Evolutionary conservation across 2,113 vertebrate genomes (phyloP).

Genomic region (Girardinichthys multiradiatus): DNA sequence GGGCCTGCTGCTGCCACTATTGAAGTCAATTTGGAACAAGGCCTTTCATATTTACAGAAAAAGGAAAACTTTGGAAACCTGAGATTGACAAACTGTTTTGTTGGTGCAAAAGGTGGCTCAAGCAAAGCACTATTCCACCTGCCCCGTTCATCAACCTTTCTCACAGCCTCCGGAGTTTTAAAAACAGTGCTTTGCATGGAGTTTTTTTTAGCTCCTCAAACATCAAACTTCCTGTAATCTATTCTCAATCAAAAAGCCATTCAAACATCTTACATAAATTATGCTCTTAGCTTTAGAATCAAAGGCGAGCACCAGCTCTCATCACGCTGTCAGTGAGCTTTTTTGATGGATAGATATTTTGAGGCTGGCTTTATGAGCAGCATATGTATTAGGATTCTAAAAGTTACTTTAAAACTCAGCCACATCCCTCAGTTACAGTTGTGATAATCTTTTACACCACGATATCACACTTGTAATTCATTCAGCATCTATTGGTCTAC

Average conservation of each 20-base stretch:
- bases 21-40: slow-evolving; percentile 76
- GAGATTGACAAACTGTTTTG: slow-evolving; percentile 76
- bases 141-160: slow-evolving; percentile 69
- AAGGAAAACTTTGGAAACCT: slow-evolving; percentile 68
- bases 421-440: slow-evolving; percentile 31
- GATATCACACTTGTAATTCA: not conserved
- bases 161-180: slow-evolving; percentile 65
- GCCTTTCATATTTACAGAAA: slow-evolving; percentile 79
- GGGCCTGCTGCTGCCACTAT: slow-evolving; percentile 69
- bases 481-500: slow-evolving; percentile 21
- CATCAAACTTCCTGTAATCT: slow-evolving; percentile 80
- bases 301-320: slow-evolving; percentile 71
- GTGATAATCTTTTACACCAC: slow-evolving; percentile 23
- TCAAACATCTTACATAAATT: slow-evolving; percentile 85
- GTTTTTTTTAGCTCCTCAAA: slow-evolving; percentile 69
- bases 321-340: slow-evolving; percentile 71
- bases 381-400: slow-evolving; percentile 69
- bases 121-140: slow-evolving; percentile 67
- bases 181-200: slow-evolving; percentile 72
- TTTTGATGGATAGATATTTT: slow-evolving; percentile 77
- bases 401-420: slow-evolving; percentile 53
- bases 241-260: slow-evolving; percentile 79
- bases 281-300: slow-evolving; percentile 85
- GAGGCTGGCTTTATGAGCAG: slow-evolving; percentile 58
- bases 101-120: slow-evolving; percentile 63